Evolutionary conservation across 2,113 vertebrate genomes (phyloP).

Genomic region (Mustelus asterias): DNA sequence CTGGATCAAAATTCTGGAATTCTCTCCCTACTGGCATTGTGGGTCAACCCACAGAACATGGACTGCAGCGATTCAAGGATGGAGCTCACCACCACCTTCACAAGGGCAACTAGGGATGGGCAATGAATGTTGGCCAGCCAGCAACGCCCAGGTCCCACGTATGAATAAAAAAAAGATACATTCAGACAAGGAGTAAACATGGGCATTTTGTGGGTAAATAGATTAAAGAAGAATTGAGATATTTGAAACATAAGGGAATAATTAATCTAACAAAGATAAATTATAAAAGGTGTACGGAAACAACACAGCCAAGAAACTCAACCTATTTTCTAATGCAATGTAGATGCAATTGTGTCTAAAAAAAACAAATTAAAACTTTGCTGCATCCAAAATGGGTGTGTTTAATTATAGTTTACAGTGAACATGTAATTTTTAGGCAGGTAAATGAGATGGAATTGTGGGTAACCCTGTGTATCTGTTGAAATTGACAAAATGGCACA

Average conservation of each 20-base stretch:
- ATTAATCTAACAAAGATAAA: not conserved
- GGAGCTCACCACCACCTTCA: too few relatives aligned
- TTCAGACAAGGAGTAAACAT: not conserved
- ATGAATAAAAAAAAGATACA: too few relatives aligned
- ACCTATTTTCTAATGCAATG: not conserved
- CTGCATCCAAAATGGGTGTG: not conserved
- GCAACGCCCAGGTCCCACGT: too few relatives aligned
- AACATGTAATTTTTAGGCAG: not conserved
- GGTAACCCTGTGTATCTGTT: not conserved
- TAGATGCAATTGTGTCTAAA: too few relatives aligned
- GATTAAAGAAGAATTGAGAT: not conserved
- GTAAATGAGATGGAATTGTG: not conserved
- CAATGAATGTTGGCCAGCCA: too few relatives aligned
- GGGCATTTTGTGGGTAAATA: not conserved
- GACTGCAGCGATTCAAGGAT: too few relatives aligned
- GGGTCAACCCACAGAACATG: too few relatives aligned
- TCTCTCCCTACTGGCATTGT: too few relatives aligned
- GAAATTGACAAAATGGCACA: too few relatives aligned
- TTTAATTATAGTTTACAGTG: not conserved
- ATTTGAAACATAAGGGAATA: not conserved
- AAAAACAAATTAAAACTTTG: not conserved
- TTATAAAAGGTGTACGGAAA: not conserved
- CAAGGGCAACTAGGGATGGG: too few relatives aligned
- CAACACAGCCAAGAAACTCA: not conserved
- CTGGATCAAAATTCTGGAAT: too few relatives aligned